A percentile compares a stretch with the other conserved stretches of the same genome.
Evolutionary conservation across 1,140 invertebrate genomes (phyloP).

Genomic region (Drosophila setifemur): DNA sequence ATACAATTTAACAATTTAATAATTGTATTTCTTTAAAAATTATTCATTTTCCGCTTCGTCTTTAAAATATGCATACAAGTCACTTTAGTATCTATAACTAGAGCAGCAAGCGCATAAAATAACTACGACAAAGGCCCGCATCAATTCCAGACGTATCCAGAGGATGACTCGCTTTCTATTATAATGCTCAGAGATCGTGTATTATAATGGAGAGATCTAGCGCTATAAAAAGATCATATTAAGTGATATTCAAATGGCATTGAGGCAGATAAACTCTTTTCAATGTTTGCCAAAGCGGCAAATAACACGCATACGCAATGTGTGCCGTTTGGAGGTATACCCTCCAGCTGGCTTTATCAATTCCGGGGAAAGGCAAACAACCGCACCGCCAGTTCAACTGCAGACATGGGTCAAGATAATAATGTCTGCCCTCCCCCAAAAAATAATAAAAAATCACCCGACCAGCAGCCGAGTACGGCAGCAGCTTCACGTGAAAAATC

Average conservation of each 20-base stretch:
- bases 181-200: not conserved
- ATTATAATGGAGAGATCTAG: not conserved
- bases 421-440: not conserved
- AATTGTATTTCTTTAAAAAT: too few relatives aligned
- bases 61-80: too few relatives aligned
- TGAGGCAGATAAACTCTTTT: slow-evolving; percentile 48
- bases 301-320: slow-evolving; percentile 68
- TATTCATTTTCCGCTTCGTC: too few relatives aligned
- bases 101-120: not conserved
- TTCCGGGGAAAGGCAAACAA: slow-evolving; percentile 40
- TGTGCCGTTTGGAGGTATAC: slow-evolving; percentile 16
- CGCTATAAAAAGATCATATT: slow-evolving; percentile 16
- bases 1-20: too few relatives aligned
- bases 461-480: slow-evolving; percentile 30
- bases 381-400: slow-evolving; percentile 47
- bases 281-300: slow-evolving; percentile 21
- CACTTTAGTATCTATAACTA: not conserved
- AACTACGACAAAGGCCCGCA: slow-evolving; percentile 11
- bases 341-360: slow-evolving; percentile 40
- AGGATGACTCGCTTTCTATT: slow-evolving; percentile 3
- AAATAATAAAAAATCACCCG: slow-evolving; percentile 27
- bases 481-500: slow-evolving; percentile 54
- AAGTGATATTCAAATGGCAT: slow-evolving; percentile 42
- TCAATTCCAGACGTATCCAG: not conserved
- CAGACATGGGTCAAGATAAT: slow-evolving; percentile 50